Base-by-base conservation (phyloP, 2,797 vertebrate species). In the Chaenodraco wilsoni region DNA sequence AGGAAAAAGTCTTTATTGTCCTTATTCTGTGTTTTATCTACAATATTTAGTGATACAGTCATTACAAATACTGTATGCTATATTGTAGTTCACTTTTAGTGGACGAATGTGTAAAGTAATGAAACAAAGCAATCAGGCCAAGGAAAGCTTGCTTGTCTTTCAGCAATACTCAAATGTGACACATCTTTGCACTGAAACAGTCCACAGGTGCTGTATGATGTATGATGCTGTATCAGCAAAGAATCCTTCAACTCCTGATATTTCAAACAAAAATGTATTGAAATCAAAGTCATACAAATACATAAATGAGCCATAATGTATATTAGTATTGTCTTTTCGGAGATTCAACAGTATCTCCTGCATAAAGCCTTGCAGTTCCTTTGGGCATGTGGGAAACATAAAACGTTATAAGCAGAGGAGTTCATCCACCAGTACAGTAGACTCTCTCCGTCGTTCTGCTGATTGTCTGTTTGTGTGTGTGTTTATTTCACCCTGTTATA, bases 301-400 rank as follows among this genome's bases (percentile, higher is more conserved):
- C 46, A 82, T 56, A 81, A 37, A 77, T 62, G 19, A 77, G 45
- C 80, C 55, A 71, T 80, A 62, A 37, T 37, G 33, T 37, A 48
- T 60, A 76, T 78, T 69, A 85, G 59, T 57, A 76, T 50, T 69
- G 69, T 88, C 66, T 75, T 83, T 65, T 81, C 64, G 88, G 69
- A 80, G 63, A 84, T 70, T 83, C 40, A 79, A 81, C 93, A 93
- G 91, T 92, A 83, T 82, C 76, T 84, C 74, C 67, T 88, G 77
- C 76, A 84, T 78, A 76, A 4, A n/a, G 69, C 48, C 79, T 91
- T 91, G 95, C 95, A 95, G 94, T 90, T 90, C 69, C 80, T 81
- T 85, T 82, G 88, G 94, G 93, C 88, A 85, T 72, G 52, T 87
- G n/a, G 60, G 72, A 78, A 46, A 64, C 37, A 57, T 57, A 45